Conservation (phyloP, 2,113 vertebrate genomes). For the rat (Rattus norvegicus) region GRCr8 NC_086020.1:114988501-114989000, state of each 20-base stretch:
- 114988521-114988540: conserved; percentile 38
- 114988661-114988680: conserved; percentile 37
- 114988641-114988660: not conserved
- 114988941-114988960: not conserved
- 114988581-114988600: not conserved
- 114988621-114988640: not conserved
- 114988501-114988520: conserved; percentile 20
- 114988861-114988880: conserved; percentile 13
- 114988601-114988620: conserved; percentile 24
- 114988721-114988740: not conserved
- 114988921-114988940: conserved; percentile 22
- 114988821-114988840: not conserved
- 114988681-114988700: not conserved
- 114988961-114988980: not conserved
- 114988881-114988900: not conserved
- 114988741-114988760: not conserved
- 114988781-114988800: not conserved
- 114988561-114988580: conserved; percentile 35
- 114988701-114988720: not conserved
- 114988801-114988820: not conserved
- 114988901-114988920: not conserved
- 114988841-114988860: conserved; percentile 18
- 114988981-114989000: not conserved
- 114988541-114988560: conserved; percentile 52
- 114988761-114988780: not conserved